Percentiles rank a stretch among this genome's conserved stretches.
Evolutionary conservation across 2,888 invertebrate genomes (phyloP).

Genomic region (Zygaena filipendulae): DNA sequence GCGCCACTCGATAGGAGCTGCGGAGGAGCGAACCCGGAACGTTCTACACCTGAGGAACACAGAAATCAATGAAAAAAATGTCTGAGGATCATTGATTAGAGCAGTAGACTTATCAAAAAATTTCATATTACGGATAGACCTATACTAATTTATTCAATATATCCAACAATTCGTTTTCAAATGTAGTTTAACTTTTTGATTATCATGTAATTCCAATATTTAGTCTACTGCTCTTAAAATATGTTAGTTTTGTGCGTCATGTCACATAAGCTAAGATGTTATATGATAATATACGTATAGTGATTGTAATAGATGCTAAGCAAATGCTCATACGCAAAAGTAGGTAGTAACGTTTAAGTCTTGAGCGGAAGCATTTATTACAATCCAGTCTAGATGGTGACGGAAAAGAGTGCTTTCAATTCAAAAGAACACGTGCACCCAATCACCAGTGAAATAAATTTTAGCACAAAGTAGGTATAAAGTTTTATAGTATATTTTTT

Average conservation of each 20-base stretch:
- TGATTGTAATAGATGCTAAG: conserved; percentile 52
- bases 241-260: conserved; percentile 57
- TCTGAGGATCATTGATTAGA: too few relatives aligned
- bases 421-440: conserved; percentile 55
- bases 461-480: conserved; percentile 16
- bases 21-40: conserved; percentile 54
- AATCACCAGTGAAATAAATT: conserved; percentile 40
- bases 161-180: too few relatives aligned
- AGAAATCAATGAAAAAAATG: too few relatives aligned
- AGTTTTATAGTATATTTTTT: conserved; percentile 18
- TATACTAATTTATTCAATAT: too few relatives aligned
- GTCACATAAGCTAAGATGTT: conserved; percentile 53
- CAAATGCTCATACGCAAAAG: too few relatives aligned
- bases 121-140: too few relatives aligned
- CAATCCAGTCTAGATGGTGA: conserved; percentile 41
- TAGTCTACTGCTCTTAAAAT: conserved; percentile 47
- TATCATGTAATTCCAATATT: conserved; percentile 15
- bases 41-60: conserved; percentile 53
- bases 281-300: conserved; percentile 47
- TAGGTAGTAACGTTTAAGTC: too few relatives aligned
- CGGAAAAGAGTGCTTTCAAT: conserved; percentile 57
- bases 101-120: conserved; percentile 54
- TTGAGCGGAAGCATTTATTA: conserved; percentile 44
- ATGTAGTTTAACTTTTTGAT: too few relatives aligned
- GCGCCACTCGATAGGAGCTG: conserved; percentile 76